Evolutionary conservation across 2,113 vertebrate species (phyloP), one percentile per base, ranked within the genome.

Genomic region (Silurus asotus): DNA sequence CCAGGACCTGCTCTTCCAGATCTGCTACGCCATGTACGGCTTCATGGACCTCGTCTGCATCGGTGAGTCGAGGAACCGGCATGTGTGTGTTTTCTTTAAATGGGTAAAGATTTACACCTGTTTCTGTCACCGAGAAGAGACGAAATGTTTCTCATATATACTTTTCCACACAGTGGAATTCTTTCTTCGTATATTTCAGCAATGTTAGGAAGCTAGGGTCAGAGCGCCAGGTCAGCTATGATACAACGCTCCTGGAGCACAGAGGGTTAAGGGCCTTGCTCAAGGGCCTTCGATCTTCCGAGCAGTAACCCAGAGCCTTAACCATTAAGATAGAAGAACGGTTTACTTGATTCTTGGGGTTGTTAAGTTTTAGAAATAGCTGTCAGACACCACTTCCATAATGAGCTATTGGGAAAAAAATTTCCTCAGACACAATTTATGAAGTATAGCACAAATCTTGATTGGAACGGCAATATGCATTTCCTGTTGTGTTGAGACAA

Each of bases 11-110:
- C 96, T 97, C 91, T 97, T 97, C 94, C 96, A 97, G 95, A 97
- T 97, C 94, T 97, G 97, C 93, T 97, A 97, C 19, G 96, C 96
- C 92, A 96, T 97, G 96, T 97, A 97, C 0, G 96, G 96, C 92
- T 97, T 97, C 94, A 97, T 97, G 97, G 97, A 97, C 89, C 95
- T 97, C 92, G 96, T 97, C 90, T 97, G 96, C 94, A 96, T 97
- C 92, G 96, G 97, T 97, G 92, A 94, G 91, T 72, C 2, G 0
- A 9, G 8, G 10, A 25, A 11, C 11, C 11, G 5, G n/a, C 11
- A 20, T 17, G 17, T 19, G 48, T 65, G n/a, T 7, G 58, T 55
- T 6, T n/a, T 17, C 0, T 37, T 37, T 37, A 37, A 37, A 20
- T 28, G 28, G 20, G 55, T 23, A 11, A 53, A 5, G 75, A 14